Conservation (phyloP, 2,888 invertebrate species). For the Hetaerina titia region DNA sequence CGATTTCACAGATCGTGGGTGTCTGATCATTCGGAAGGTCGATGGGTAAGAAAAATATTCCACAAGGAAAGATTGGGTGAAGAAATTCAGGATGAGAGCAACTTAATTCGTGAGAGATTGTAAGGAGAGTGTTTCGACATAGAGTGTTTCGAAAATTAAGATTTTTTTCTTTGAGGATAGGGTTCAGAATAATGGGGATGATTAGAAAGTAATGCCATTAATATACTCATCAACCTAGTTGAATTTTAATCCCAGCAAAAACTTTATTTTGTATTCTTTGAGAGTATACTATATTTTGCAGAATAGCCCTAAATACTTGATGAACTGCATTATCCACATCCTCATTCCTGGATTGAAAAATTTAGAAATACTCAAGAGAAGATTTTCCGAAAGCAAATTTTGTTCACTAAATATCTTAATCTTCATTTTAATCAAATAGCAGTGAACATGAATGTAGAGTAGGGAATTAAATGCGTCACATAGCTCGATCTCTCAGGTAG, state of each 20-base stretch:
- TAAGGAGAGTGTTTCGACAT: background rate
- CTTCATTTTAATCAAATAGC: no score
- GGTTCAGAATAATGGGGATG: background rate
- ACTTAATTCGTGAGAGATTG: background rate
- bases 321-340: background rate
- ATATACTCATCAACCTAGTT: background rate
- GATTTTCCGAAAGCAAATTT: background rate
- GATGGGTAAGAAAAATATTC: background rate
- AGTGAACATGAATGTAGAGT: no score
- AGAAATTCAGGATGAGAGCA: background rate
- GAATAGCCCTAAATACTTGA: background rate
- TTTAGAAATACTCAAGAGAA: background rate
- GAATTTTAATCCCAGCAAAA: background rate
- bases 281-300: background rate
- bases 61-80: background rate
- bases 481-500: no score
- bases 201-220: background rate
- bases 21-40: background rate
- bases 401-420: no score
- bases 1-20: background rate
- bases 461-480: no score
- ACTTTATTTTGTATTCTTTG: background rate
- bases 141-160: background rate
- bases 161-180: background rate
- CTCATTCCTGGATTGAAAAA: background rate